Conservation (phyloP, 1,140 invertebrate genomes). For the Drosophila arawakana region DNA sequence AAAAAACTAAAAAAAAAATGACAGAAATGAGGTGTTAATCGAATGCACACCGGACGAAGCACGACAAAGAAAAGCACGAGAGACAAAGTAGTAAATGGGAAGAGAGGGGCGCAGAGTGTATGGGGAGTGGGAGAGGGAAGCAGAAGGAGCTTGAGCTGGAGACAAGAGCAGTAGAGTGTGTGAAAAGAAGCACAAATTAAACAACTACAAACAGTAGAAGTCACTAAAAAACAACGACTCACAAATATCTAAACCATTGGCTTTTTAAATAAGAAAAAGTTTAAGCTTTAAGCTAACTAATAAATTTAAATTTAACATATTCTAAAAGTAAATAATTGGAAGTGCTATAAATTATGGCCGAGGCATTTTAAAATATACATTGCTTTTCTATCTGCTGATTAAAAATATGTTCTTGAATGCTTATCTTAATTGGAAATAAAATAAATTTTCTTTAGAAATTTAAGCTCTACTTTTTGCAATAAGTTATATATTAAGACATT, state of each 20-base stretch:
- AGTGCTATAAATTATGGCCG: no score
- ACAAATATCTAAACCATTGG: background rate
- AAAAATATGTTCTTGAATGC: no score
- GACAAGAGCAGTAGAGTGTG: background rate
- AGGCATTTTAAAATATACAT: no score
- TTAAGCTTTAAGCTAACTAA: no score
- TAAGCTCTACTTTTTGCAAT: no score
- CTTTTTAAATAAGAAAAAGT: no score
- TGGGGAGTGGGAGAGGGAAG: background rate
- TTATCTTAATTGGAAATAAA: no score
- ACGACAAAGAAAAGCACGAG: slow-evolving; percentile 28
- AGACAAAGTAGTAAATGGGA: slow-evolving; percentile 15
- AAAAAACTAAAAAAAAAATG: background rate
- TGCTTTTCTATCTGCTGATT: no score
- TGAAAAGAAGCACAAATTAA: background rate
- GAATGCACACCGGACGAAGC: slow-evolving; percentile 58
- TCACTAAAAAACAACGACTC: background rate
- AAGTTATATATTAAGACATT: no score
- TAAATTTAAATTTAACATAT: no score
- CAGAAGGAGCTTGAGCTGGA: background rate
- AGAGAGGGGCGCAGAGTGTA: slow-evolving; percentile 1
- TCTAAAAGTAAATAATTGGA: no score
- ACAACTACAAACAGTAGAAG: background rate
- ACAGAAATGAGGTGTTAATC: slow-evolving; percentile 66
- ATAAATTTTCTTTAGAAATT: no score